Base-by-base conservation (phyloP, 2,797 vertebrate species). In the Rachycentron canadum region DNA sequence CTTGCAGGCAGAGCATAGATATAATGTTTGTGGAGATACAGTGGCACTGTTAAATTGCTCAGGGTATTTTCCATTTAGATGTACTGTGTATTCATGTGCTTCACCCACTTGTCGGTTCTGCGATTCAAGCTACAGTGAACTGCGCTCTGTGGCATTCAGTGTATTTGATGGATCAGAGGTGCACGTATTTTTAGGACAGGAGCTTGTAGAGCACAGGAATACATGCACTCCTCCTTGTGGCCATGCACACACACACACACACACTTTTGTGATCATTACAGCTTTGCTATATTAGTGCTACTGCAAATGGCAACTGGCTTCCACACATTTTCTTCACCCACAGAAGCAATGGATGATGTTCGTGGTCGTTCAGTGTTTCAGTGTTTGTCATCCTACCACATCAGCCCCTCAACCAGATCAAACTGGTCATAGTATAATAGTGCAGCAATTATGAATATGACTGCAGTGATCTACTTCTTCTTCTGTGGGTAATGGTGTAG, bases 1-100 rank as follows among this genome's bases (percentile, higher is more conserved):
- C 78, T 87, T 32, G 10, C 41, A 83, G 76, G 73, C 85, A 71
- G 38, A 77, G 70, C 47, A 34, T 6, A 73, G 58, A 76, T 73
- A 55, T 84, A 79, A 72, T 72, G 56, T 84, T 80, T 78, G 58
- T 74, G 57, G 57, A 65, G 26, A 69, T 43, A 19, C 56, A 61
- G 61, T 19, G 11, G 49, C 57, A 32, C 25, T 40, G n/a, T 68
- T 55, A 66, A 79, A 86, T 64, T 56, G 60, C 73, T 79, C 26
- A 49, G 32, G 66, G 60, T 76, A 49, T 62, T 78, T 69, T 73
- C 40, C 45, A 75, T 84, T 84, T 68, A 73, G 45, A 79, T 70
- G 56, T 9, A 4, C 38, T 61, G 53, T 58, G 50, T 60, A 25
- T 75, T 58, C 56, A 61, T 63, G 63, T 73, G 73, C 56, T 66